Conservation (phyloP, 2,797 vertebrate species). For the Melanotaenia trifasciata region DNA sequence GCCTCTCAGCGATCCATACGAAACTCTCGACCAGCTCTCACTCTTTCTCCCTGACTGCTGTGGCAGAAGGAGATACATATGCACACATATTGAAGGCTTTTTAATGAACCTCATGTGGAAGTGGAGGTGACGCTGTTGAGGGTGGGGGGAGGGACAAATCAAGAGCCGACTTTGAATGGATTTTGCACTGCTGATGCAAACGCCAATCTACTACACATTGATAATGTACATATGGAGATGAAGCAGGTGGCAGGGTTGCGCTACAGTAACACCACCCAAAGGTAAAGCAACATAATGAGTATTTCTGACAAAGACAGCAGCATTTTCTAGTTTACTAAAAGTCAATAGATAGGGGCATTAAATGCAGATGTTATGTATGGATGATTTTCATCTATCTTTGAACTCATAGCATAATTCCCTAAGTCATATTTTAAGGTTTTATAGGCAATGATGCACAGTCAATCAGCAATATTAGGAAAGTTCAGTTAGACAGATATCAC, state of each 20-base stretch:
- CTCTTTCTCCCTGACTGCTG: conserved; percentile 56
- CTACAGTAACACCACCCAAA: conserved; percentile 20
- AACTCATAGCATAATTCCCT: too few relatives aligned
- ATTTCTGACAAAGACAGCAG: conserved; percentile 3
- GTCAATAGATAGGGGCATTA: background rate
- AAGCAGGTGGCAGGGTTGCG: conserved; percentile 16
- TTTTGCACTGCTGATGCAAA: conserved; percentile 44
- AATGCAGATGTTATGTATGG: background rate
- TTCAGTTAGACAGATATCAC: too few relatives aligned
- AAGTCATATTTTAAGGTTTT: too few relatives aligned
- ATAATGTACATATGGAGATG: conserved; percentile 51
- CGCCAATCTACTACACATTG: conserved; percentile 41
- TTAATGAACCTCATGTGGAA: conserved; percentile 72
- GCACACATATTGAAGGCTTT: conserved; percentile 94
- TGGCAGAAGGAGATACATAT: conserved; percentile 84
- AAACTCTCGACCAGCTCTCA: conserved; percentile 84
- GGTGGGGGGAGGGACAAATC: conserved; percentile 58
- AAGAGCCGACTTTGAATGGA: conserved; percentile 46
- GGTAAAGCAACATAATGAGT: conserved; percentile 15
- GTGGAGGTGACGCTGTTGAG: conserved; percentile 48
- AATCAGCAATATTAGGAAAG: too few relatives aligned
- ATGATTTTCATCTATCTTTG: background rate
- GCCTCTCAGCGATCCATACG: conserved; percentile 93
- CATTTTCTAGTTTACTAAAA: background rate
- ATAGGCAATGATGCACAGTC: too few relatives aligned